Conservation (phyloP, 2,797 vertebrate species). For the Silurus lanzhouensis region DNA sequence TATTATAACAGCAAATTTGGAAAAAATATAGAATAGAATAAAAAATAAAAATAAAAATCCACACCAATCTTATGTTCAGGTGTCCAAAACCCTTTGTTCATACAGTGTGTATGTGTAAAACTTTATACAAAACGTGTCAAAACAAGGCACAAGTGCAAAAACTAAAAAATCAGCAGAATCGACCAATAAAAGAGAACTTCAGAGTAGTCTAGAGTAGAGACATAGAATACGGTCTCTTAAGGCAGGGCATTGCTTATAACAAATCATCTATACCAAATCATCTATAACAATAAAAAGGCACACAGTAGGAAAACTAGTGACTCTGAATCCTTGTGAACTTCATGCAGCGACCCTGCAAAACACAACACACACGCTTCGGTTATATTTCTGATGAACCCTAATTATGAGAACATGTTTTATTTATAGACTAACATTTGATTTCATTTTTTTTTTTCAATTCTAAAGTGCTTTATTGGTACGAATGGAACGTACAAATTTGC, state of each 20-base stretch:
- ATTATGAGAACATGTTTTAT: background rate
- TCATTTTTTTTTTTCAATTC: too few relatives aligned
- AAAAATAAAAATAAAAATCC: too few relatives aligned
- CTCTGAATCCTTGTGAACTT: slow-evolving; percentile 75
- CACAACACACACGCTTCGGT: slow-evolving; percentile 15
- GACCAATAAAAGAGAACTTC: background rate
- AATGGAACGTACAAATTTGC: too few relatives aligned
- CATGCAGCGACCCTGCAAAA: slow-evolving; percentile 75
- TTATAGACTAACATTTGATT: too few relatives aligned
- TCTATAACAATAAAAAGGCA: background rate
- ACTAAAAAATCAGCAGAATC: background rate
- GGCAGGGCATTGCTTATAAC: background rate
- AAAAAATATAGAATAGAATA: too few relatives aligned
- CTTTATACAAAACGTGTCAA: background rate
- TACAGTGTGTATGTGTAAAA: background rate
- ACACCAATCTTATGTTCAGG: too few relatives aligned
- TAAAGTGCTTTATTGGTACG: too few relatives aligned
- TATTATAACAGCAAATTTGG: too few relatives aligned
- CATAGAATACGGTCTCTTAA: slow-evolving; percentile 6
- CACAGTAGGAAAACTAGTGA: slow-evolving; percentile 53
- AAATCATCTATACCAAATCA: background rate
- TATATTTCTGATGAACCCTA: background rate
- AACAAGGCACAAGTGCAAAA: background rate
- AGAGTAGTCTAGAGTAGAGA: background rate
- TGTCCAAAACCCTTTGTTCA: too few relatives aligned